Evolutionary conservation across 1,140 invertebrate species (phyloP).

Genomic region (Drosophila arizonae): DNA sequence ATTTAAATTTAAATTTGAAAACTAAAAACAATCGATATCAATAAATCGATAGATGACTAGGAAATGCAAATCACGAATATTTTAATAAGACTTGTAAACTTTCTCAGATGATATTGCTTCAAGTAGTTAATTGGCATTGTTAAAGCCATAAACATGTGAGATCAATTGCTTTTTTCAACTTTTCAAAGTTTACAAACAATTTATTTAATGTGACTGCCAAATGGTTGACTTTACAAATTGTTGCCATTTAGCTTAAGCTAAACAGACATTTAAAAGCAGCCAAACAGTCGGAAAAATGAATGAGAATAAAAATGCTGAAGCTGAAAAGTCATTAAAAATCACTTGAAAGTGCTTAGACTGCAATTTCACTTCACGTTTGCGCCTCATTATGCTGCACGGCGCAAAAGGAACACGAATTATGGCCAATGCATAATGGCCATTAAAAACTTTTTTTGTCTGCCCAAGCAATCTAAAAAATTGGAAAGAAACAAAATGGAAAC

Average conservation of each 20-base stretch:
- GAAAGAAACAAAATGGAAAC: constrained; percentile 26
- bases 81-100: background rate
- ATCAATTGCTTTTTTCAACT: background rate
- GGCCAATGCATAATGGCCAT: constrained; percentile 76
- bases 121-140: background rate
- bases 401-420: constrained; percentile 62
- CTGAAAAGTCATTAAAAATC: constrained; percentile 71
- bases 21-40: no score
- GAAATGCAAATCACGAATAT: background rate
- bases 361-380: constrained; percentile 65
- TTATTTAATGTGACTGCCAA: constrained; percentile 16
- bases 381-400: constrained; percentile 52
- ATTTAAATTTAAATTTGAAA: no score
- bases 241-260: constrained; percentile 19
- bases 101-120: no score
- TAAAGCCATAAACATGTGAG: no score
- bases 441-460: constrained; percentile 65
- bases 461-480: constrained; percentile 41
- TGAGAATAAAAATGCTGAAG: constrained; percentile 30
- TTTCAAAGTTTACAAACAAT: background rate
- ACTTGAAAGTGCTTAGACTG: constrained; percentile 70
- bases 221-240: constrained; percentile 35
- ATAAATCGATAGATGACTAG: background rate
- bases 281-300: constrained; percentile 38
- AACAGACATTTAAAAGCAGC: constrained; percentile 20